phyloP scores from a whole-genome alignment of 2,888 invertebrate genomes.

The Eupithecia inturbata region DNA sequence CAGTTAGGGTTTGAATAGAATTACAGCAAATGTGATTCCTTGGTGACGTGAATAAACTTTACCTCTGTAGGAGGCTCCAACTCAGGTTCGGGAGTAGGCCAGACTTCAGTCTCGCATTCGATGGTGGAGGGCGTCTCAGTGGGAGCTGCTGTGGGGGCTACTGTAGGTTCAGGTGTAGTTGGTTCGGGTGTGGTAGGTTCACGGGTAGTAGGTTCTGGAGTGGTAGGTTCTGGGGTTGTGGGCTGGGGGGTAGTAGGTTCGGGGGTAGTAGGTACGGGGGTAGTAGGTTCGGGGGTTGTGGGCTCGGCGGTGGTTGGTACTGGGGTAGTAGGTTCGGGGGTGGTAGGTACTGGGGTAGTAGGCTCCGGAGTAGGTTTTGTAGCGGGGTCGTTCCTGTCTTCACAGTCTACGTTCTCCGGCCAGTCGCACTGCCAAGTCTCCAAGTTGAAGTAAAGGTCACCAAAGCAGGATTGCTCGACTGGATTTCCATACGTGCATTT shows the following conservation, averaged over 20 bases:
- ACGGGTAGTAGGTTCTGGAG: constrained; percentile 14
- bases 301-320: constrained; percentile 25
- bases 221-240: constrained; percentile 43
- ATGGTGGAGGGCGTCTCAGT: constrained; percentile 43
- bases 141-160: constrained; percentile 5
- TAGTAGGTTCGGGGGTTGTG: constrained; percentile 32
- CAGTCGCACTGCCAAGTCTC: constrained; percentile 85
- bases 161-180: constrained; percentile 17
- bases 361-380: constrained; percentile 20
- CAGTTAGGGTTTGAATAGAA: too few relatives aligned
- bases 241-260: constrained; percentile 19
- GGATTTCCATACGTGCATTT: constrained; percentile 87
- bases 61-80: constrained; percentile 30
- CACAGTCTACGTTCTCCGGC: constrained; percentile 85
- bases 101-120: constrained; percentile 34
- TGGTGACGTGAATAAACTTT: background rate
- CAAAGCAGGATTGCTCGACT: constrained; percentile 83
- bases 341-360: constrained; percentile 26
- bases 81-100: constrained; percentile 32
- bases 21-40: too few relatives aligned
- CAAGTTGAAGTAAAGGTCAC: constrained; percentile 83
- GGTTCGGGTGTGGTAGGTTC: constrained; percentile 17
- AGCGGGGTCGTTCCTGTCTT: constrained; percentile 61
- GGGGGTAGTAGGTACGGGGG: constrained; percentile 23
- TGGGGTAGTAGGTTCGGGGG: constrained; percentile 12